Conservation (phyloP, 2,797 vertebrate species). For the Garrulus glandarius region DNA sequence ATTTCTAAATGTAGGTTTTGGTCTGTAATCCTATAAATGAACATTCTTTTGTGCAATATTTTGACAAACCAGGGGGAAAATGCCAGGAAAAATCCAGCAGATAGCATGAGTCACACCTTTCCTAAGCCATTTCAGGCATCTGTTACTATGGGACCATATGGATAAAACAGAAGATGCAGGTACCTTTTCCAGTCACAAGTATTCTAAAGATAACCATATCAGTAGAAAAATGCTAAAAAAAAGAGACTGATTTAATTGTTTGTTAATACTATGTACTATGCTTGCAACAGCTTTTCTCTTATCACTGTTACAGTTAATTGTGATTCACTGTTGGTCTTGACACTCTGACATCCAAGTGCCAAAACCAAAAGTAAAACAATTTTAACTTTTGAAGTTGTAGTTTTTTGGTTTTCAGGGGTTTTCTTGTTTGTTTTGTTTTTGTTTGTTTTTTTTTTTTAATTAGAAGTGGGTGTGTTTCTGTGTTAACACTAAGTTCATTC, state of each 20-base stretch:
- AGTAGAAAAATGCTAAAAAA: background rate
- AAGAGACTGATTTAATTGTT: background rate
- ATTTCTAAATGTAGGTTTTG: slow-evolving; percentile 64
- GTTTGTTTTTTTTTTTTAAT: background rate
- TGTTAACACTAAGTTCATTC: background rate
- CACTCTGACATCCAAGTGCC: background rate
- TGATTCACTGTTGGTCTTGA: background rate
- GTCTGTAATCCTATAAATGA: slow-evolving; percentile 69
- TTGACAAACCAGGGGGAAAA: slow-evolving; percentile 68
- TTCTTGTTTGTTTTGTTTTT: background rate
- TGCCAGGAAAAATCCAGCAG: slow-evolving; percentile 68
- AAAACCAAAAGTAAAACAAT: background rate
- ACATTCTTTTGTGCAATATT: slow-evolving; percentile 69
- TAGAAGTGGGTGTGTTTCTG: background rate
- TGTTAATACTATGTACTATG: background rate
- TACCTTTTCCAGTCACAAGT: slow-evolving; percentile 48
- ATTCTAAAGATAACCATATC: background rate
- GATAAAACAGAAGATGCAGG: slow-evolving; percentile 56
- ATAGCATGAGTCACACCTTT: slow-evolving; percentile 69
- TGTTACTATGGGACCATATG: slow-evolving; percentile 62
- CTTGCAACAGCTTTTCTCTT: background rate
- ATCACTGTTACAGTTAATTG: background rate
- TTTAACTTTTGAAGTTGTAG: background rate
- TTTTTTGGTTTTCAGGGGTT: background rate
- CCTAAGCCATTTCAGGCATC: slow-evolving; percentile 67